Percentiles rank a stretch among this genome's conserved stretches.
phyloP scores from a whole-genome alignment of 2,113 vertebrate species.

The Scomber japonicus region DNA sequence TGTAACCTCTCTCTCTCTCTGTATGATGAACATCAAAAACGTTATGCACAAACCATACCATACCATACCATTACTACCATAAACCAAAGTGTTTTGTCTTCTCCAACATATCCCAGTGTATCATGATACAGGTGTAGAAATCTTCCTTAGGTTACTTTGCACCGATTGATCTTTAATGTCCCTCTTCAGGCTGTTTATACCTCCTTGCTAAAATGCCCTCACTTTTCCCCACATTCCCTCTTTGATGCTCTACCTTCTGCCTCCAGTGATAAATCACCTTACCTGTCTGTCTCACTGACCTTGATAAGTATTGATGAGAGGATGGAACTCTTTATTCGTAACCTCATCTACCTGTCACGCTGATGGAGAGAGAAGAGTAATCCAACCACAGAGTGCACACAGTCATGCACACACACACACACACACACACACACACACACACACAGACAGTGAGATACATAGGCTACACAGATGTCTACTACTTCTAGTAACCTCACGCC shows the following conservation, averaged over 20 bases:
- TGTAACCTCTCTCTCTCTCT: conserved; percentile 9
- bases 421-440: background rate
- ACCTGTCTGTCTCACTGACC: conserved; percentile 55
- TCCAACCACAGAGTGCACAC: background rate
- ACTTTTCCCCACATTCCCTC: conserved; percentile 29
- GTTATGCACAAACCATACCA: too few species aligned
- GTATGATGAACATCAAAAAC: background rate
- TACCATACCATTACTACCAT: too few species aligned
- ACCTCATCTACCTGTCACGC: conserved; percentile 56
- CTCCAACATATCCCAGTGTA: background rate
- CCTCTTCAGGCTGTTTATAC: conserved; percentile 14
- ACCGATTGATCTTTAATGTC: conserved; percentile 15
- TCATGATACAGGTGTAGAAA: background rate
- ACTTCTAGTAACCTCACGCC: background rate
- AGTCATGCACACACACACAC: background rate
- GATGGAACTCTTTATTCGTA: conserved; percentile 62
- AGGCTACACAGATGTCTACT: background rate
- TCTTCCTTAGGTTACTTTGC: conserved; percentile 2
- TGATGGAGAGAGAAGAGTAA: conserved; percentile 53
- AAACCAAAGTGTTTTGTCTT: background rate
- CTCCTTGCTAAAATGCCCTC: conserved; percentile 26
- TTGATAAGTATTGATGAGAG: conserved; percentile 73
- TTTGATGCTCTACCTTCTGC: conserved; percentile 45
- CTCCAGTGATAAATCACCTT: conserved; percentile 59
- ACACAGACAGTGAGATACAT: conserved; percentile 4